These are phyloP conservation scores for Drosophila recens DNA, from an alignment of 2,888 invertebrate genomes.

Conservation along the genomic window DNA sequence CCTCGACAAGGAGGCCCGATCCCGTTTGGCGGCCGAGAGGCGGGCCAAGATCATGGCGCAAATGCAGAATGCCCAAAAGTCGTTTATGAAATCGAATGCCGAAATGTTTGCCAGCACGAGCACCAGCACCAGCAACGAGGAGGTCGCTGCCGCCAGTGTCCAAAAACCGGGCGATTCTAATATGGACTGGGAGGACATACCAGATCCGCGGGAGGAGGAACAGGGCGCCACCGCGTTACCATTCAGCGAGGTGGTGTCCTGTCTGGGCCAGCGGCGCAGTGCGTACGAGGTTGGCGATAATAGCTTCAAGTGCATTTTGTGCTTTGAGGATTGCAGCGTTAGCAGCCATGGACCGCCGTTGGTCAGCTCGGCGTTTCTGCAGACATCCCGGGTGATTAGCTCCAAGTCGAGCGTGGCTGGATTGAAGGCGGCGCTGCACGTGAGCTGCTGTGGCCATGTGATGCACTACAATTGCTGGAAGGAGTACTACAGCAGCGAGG, in stretches of 20 bases:
- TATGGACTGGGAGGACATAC: conserved; percentile 75
- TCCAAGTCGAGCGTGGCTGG: conserved; percentile 16
- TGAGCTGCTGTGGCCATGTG: conserved; percentile 98
- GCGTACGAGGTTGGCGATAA: conserved; percentile 86
- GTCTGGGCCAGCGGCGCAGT: conserved; percentile 88
- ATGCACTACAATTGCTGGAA: conserved; percentile 98
- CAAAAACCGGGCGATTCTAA: conserved; percentile 1
- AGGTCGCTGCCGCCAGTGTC: background rate
- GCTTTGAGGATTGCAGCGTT: conserved; percentile 96
- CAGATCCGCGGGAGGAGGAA: conserved; percentile 72
- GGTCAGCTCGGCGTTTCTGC: conserved; percentile 96
- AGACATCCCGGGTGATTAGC: conserved; percentile 88
- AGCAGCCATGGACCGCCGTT: conserved; percentile 90
- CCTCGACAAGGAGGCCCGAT: conserved; percentile 91
- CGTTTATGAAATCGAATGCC: conserved; percentile 95
- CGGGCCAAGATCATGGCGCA: conserved; percentile 97
- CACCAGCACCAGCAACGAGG: conserved; percentile 17
- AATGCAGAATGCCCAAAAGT: conserved; percentile 96
- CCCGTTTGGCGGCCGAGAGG: conserved; percentile 93
- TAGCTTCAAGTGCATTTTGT: conserved; percentile 94
- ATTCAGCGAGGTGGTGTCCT: conserved; percentile 71
- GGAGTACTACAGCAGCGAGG: conserved; percentile 95
- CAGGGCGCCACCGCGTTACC: conserved; percentile 70
- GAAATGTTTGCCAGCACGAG: conserved; percentile 92
- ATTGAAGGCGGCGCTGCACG: conserved; percentile 87